These are phyloP conservation scores for Lepidocyrtoides sp. DNA, from an alignment of 2,888 invertebrate genomes.

Conservation along the genomic window DNA sequence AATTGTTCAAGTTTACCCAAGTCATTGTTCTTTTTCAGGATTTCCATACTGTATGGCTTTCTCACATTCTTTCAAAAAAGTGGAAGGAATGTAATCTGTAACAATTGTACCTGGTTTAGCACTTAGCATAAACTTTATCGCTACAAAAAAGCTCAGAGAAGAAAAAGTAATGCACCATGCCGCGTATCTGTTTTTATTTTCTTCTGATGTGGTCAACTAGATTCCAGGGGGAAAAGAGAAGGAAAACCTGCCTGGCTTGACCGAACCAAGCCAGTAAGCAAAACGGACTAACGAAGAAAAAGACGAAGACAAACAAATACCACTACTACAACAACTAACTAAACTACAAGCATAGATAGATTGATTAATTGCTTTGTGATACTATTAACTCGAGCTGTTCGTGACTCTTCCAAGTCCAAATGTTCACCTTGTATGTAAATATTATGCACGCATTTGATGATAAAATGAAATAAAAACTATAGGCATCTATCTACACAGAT, in stretches of 20 bases:
- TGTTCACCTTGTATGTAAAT: conserved; percentile 59
- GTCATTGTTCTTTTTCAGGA: conserved; percentile 69
- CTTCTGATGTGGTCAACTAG: conserved; percentile 50
- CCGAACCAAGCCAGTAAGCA: not conserved
- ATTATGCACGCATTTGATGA: conserved; percentile 33
- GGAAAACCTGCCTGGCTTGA: conserved; percentile 39
- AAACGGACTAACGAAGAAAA: too few species aligned
- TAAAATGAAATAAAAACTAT: conserved; percentile 3
- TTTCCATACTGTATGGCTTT: conserved; percentile 22
- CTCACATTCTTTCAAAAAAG: conserved; percentile 53
- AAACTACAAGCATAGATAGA: conserved; percentile 65
- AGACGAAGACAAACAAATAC: conserved; percentile 62
- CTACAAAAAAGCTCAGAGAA: conserved; percentile 27
- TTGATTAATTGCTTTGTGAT: conserved; percentile 79
- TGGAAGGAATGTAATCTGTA: conserved; percentile 81
- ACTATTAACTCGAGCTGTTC: conserved; percentile 80
- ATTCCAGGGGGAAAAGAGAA: conserved; percentile 69
- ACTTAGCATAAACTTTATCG: conserved; percentile 77
- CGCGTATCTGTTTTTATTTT: not conserved
- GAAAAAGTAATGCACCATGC: conserved; percentile 71
- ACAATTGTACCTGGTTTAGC: conserved; percentile 82
- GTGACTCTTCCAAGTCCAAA: conserved; percentile 70
- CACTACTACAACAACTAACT: too few species aligned
- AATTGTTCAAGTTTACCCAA: conserved; percentile 64
- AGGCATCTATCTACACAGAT: not conserved